Base-by-base conservation (phyloP, 2,797 vertebrate species). In the Scomberomorus guttatus region DNA sequence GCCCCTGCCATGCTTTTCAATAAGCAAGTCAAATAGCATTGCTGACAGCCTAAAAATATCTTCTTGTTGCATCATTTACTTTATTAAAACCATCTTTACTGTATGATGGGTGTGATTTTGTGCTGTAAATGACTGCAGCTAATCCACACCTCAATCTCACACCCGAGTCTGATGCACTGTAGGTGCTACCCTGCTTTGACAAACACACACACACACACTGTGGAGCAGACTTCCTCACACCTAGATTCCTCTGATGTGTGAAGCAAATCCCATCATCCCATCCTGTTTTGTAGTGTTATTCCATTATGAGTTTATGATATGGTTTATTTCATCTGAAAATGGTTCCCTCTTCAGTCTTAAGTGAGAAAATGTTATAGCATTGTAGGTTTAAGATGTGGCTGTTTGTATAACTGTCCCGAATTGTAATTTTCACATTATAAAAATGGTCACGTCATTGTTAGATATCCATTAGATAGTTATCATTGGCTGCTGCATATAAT, bases 111-210 rank as follows among this genome's bases (percentile, higher is more conserved):
- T 83, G 82, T 84, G 54, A 79, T 34, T 39, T 20, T 27, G 14
- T 54, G 29, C 37, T 59, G 39, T 61, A 73, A 71, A 50, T 69
- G 52, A 70, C 54, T 69, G 39, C 67, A 67, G 39, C 27, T 65
- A 1, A 13, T 72, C 77, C 55, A 55, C 61, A 76, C 37, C 71
- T 69, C 42, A 27, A 8, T 12, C 65, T 84, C 77, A 84, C 80
- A 81, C 68, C 78, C 57, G n/a, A 24, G 55, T 61, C 18, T 75
- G 62, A 58, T 48, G 60, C 18, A 72, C 8, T 59, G 46, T 18
- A 80, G 51, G 72, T 66, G 60, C 39, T 39, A 37, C 68, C 74
- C 12, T 51, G 5, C 32, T 57, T 1, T 75, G 9, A 69, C 71
- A 60, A 27, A 57, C 24, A 67, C 72, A 61, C 62, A 1, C 39